phyloP scores from a whole-genome alignment of 1,140 invertebrate species.

The Neodiprion pinetum region DNA sequence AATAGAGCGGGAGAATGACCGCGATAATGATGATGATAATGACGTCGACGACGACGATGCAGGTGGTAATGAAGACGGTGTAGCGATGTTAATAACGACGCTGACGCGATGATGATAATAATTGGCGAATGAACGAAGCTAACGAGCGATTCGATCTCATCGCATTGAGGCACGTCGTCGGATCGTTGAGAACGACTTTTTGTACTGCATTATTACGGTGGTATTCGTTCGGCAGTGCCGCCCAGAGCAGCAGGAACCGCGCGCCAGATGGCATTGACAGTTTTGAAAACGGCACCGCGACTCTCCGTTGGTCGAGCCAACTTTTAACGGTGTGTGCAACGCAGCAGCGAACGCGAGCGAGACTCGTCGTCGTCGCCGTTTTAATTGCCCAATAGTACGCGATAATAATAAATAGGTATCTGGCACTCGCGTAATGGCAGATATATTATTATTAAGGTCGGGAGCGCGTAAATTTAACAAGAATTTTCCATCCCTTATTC shows the following conservation, averaged over 20 bases:
- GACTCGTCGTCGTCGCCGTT: neutral
- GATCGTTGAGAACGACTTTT: too few species aligned
- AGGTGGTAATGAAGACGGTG: too few species aligned
- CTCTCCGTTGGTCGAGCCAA: neutral
- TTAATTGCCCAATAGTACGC: slow-evolving; percentile 1
- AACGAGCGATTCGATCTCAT: neutral
- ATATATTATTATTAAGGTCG: slow-evolving; percentile 12
- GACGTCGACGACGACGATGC: too few species aligned
- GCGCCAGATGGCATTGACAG: neutral
- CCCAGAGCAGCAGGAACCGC: neutral
- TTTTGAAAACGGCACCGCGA: neutral
- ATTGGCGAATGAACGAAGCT: neutral
- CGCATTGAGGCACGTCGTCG: neutral
- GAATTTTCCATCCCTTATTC: slow-evolving; percentile 26
- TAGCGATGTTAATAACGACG: too few species aligned
- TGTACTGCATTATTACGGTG: too few species aligned
- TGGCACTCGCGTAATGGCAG: slow-evolving; percentile 6
- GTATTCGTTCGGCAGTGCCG: too few species aligned
- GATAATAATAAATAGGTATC: slow-evolving; percentile 5
- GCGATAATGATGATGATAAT: neutral
- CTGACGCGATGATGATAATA: too few species aligned
- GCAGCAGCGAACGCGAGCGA: neutral
- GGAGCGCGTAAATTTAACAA: slow-evolving; percentile 10
- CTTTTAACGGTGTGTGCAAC: neutral
- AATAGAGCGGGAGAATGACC: too few species aligned